Conservation (phyloP, 1,140 invertebrate species). For the Aporrectodea caliginosa region DNA sequence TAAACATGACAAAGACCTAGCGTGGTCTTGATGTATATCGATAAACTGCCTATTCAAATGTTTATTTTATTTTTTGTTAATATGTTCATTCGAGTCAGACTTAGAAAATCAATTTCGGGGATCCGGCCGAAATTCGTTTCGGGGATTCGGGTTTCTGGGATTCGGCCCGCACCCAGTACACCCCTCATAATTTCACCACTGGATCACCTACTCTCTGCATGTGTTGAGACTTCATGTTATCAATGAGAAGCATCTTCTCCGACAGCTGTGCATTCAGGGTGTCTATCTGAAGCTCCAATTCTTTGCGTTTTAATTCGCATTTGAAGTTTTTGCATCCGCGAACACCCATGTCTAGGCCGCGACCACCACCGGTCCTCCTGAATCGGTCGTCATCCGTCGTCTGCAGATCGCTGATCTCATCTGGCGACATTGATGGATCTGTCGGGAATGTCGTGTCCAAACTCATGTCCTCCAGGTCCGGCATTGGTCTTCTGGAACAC, state of each 20-base stretch:
- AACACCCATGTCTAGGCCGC: no score
- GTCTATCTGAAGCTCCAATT: neutral
- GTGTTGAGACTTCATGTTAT: neutral
- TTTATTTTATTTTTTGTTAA: no score
- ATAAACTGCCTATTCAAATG: no score
- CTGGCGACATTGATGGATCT: neutral
- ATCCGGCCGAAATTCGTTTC: no score
- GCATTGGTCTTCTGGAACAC: neutral
- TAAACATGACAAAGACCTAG: no score
- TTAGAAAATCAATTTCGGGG: no score
- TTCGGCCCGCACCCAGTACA: no score
- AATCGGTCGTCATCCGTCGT: neutral
- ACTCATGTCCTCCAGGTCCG: neutral
- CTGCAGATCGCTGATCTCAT: neutral
- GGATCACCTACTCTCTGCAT: neutral
- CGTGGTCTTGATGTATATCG: no score
- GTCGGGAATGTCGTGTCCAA: neutral
- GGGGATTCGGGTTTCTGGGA: no score
- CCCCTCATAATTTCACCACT: no score
- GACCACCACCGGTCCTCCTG: neutral
- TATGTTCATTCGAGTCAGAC: no score
- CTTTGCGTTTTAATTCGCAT: neutral
- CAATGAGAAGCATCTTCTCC: neutral
- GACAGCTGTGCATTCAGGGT: neutral
- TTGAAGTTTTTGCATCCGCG: neutral